Conservation (phyloP, 1,140 invertebrate species). For the Mya arenaria region DNA sequence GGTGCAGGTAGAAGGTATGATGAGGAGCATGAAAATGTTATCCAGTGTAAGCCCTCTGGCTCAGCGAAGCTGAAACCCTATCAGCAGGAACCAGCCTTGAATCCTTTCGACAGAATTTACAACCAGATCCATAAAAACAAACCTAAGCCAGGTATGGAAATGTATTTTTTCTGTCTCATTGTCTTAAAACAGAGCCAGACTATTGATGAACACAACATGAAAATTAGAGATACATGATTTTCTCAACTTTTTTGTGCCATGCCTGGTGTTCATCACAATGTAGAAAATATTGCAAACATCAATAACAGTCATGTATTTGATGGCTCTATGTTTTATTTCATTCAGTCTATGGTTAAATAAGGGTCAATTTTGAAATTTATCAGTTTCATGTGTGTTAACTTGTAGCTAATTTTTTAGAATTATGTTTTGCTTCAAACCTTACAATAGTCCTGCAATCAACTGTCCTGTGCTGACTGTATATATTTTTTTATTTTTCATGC, state of each 20-base stretch:
- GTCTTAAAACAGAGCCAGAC: not conserved
- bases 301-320: no score
- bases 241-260: not conserved
- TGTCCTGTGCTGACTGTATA: no score
- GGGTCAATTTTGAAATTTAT: no score
- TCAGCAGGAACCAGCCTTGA: not conserved
- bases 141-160: slow-evolving; percentile 43
- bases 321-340: no score
- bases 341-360: no score
- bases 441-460: no score
- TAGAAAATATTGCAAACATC: no score
- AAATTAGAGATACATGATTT: not conserved
- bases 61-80: not conserved
- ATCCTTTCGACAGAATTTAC: slow-evolving; percentile 47
- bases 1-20: not conserved
- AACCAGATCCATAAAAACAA: slow-evolving; percentile 43
- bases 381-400: no score
- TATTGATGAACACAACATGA: not conserved
- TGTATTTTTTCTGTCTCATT: not conserved
- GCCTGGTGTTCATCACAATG: no score
- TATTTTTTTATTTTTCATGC: no score
- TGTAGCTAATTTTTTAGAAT: no score
- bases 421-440: no score
- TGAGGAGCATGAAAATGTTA: slow-evolving; percentile 15
- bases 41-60: slow-evolving; percentile 9